Evolutionary conservation across 2,888 invertebrate species (phyloP), one percentile per base, ranked within the genome.

Genomic region (Bembecia ichneumoniformis): DNA sequence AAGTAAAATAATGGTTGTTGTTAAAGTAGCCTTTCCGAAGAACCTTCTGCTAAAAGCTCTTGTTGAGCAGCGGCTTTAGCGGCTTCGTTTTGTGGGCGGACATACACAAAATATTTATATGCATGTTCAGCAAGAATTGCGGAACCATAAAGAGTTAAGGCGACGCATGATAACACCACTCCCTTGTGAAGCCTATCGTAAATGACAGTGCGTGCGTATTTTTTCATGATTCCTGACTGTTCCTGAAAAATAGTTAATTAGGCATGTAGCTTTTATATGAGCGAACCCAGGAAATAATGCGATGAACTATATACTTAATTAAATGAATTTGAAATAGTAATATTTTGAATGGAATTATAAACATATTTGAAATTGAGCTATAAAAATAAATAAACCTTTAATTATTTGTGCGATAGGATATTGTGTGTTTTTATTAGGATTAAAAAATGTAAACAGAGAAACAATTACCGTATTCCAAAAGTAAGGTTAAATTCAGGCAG

Each of bases 131-230:
- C 76, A 3, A 89, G 48, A 3, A 79, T 50, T 0, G 75, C 51
- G 1, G 74, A 58, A 3, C 77, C 73, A 58, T 84, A 67, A 2
- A 81, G 44, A 13, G 89, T 87, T 28, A 87, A 51, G 0, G 79
- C 87, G 11, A 89, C 64, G 55, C 89, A 89, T 36, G 74, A 68
- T 43, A 77, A 57, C 14, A 89, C 89, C 50, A 69, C 68, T 34
- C 83, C 82, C 67, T 67, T 76, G 56, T 90, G 90, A 34, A 89
- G 56, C 62, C 71, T 87, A 57, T 89, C 88, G 49, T 82, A 78
- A 3, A 88, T 48, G 20, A 74, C 53, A 57, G 60, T 78, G 13
- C 77, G 77, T 16, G 84, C 77, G 56, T 78, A 69, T 55, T 80
- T 86, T 68, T 77, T 87, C 87, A 87, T 88, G 49, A 55, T 73